Evolutionary conservation across 2,888 invertebrate genomes (phyloP), one percentile per base, ranked within the genome.

Genomic region (Gisinianus flammeolus): DNA sequence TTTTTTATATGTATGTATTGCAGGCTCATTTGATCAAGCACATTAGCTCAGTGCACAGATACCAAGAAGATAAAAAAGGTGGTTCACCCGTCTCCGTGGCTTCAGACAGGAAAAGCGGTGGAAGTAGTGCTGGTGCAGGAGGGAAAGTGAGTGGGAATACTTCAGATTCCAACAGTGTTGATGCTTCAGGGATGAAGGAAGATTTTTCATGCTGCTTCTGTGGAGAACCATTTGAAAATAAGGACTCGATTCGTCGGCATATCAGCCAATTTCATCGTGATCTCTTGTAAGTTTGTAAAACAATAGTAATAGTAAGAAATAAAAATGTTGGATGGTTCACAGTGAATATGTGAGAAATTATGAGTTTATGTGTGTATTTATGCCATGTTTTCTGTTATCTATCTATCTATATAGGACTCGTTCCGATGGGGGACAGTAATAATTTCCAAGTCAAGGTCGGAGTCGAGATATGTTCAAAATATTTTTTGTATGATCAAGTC

Each of bases 21-120:
- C 66, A 84, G 83, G 85, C 85, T 74, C 85, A 85, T 75, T 80
- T 85, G 73, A 83, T 85, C 73, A 85, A 85, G 79, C 85, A 85
- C 82, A 85, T 85, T 35, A 80, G 80, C 54, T 81, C 82, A 62
- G 84, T 84, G 56, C 84, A 84, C 79, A 81, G 84, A 56, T 83
- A 81, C 79, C 83, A 84, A 81, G 84, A 83, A 70, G 83, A 82
- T 66, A 83, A 83, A 76, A 84, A 84, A 76, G 80, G 72, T 16
- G 52, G 68, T 33, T 71, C 67, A 66, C 78, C 78, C 4, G 74
- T 78, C 3, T 33, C 58, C n/a, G 74, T 26, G 12, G 62, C 26
- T n/a, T 56, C 79, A 22, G 54, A 67, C n/a, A 24, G 71, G 4
- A 79, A 79, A 33, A 67, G 64, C 28, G 70, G 62, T 6, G 70